Percentiles rank a stretch among this genome's conserved stretches.
Conservation (phyloP, 1,140 invertebrate genomes). For the Nephotettix cincticeps region DNA sequence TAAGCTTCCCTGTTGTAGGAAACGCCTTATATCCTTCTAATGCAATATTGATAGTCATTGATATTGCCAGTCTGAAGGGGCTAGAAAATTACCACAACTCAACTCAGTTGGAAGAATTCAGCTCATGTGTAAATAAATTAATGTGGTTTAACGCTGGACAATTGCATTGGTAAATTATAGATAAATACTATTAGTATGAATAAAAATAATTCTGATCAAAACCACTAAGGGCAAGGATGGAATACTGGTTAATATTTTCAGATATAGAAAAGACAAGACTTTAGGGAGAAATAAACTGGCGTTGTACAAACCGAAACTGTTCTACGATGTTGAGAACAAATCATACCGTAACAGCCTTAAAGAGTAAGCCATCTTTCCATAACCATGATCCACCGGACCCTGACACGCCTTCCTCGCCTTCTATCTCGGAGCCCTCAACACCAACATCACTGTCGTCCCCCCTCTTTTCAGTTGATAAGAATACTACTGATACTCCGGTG, state of each 20-base stretch:
- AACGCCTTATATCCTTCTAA: too few species aligned
- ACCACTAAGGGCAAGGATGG: neutral
- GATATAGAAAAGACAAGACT: neutral
- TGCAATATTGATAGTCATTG: too few species aligned
- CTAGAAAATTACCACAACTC: too few species aligned
- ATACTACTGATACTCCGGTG: too few species aligned
- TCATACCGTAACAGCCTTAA: neutral
- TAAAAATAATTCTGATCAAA: neutral
- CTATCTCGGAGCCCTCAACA: neutral
- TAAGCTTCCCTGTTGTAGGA: too few species aligned
- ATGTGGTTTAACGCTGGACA: too few species aligned
- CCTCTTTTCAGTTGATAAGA: too few species aligned
- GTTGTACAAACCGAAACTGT: neutral
- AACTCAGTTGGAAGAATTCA: too few species aligned
- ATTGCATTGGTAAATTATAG: too few species aligned
- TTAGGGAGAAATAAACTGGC: neutral
- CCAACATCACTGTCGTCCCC: neutral
- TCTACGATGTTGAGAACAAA: neutral
- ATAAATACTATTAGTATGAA: too few species aligned
- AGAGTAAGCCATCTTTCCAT: neutral
- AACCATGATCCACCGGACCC: neutral
- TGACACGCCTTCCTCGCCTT: neutral
- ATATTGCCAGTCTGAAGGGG: too few species aligned
- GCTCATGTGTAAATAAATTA: too few species aligned
- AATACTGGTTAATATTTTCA: neutral